phyloP scores from a whole-genome alignment of 2,888 invertebrate species.

The Cheilosia variabilis region DNA sequence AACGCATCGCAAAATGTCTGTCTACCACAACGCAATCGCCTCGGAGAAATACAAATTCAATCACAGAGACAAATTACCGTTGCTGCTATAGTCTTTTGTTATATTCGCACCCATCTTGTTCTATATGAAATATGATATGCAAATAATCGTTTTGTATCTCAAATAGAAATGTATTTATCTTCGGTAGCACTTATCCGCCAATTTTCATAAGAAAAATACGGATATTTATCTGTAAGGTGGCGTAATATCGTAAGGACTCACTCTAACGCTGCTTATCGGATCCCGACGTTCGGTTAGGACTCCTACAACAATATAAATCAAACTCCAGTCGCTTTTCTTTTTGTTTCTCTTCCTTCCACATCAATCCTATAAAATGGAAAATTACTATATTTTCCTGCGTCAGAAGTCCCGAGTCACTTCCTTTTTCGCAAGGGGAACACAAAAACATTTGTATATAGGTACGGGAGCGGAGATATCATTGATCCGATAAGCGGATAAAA shows the following conservation, averaged over 20 bases:
- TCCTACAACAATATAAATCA: constrained; percentile 58
- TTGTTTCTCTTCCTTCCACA: neutral
- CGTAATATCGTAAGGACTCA: neutral
- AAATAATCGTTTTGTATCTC: constrained; percentile 65
- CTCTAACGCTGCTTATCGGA: constrained; percentile 13
- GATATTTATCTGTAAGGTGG: constrained; percentile 37
- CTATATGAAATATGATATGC: constrained; percentile 71
- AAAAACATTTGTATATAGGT: no score
- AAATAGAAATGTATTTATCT: constrained; percentile 54
- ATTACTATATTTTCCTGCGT: constrained; percentile 59
- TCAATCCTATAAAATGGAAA: constrained; percentile 34
- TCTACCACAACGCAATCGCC: neutral
- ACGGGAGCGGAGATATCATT: constrained; percentile 52
- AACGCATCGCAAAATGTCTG: neutral
- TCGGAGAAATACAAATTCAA: constrained; percentile 57
- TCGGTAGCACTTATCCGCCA: constrained; percentile 48
- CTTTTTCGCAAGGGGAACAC: neutral
- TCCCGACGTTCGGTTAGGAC: neutral
- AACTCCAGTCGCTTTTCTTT: constrained; percentile 41
- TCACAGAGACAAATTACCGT: constrained; percentile 70
- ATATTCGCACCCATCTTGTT: constrained; percentile 26
- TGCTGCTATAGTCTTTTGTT: constrained; percentile 45
- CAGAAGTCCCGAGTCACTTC: constrained; percentile 25
- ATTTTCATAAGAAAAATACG: constrained; percentile 49
- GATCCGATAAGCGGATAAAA: constrained; percentile 66